Percentiles rank a stretch among this genome's conserved stretches.
Conservation (phyloP, 2,888 invertebrate species). For the Lycophotia porphyrea region DNA sequence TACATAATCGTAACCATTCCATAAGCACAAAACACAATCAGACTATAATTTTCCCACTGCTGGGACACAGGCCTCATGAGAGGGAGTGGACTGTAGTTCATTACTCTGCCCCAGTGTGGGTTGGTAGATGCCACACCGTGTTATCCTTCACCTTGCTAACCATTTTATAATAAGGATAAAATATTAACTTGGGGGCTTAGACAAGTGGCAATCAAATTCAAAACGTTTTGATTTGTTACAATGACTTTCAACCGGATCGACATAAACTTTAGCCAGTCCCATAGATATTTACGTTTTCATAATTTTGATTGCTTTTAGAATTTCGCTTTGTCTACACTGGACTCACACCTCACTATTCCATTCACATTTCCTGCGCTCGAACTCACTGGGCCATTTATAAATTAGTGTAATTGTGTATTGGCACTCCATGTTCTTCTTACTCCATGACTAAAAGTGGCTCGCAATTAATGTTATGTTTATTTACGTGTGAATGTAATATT, state of each 20-base stretch:
- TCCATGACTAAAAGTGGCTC: constrained; percentile 10
- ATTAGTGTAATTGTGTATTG: background rate
- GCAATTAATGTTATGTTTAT: constrained; percentile 46
- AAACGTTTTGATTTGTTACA: background rate
- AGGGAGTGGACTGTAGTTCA: background rate
- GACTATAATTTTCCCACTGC: background rate
- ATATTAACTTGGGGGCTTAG: background rate
- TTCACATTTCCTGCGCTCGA: background rate
- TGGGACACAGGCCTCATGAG: background rate
- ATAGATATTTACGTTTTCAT: background rate
- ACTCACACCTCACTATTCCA: background rate
- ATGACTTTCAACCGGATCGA: background rate
- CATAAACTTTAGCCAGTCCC: background rate
- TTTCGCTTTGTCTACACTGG: background rate
- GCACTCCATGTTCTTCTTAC: constrained; percentile 10
- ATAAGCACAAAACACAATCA: background rate
- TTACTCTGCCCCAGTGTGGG: background rate
- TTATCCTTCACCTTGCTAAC: background rate
- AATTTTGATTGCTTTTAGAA: background rate
- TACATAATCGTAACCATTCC: background rate
- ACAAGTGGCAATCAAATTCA: background rate
- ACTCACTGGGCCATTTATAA: background rate
- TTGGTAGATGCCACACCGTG: background rate
- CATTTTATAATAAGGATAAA: background rate
- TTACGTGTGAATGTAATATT: constrained; percentile 20